Conservation (phyloP, 1,140 invertebrate genomes). For the Arion vulgaris region DNA sequence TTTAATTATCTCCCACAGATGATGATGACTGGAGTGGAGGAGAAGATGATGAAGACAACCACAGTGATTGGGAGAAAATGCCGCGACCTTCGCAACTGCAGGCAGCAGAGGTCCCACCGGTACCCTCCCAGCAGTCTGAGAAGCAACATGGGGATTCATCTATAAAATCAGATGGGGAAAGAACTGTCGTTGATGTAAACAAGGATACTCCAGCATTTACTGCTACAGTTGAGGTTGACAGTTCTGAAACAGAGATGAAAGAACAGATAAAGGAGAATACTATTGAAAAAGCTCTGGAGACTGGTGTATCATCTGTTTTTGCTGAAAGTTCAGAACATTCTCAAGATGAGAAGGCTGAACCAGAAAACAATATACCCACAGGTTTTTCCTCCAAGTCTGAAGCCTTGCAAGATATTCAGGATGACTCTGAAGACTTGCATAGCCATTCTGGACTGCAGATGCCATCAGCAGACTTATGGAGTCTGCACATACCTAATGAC, state of each 20-base stretch:
- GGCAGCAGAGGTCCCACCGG: not conserved
- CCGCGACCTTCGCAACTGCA: slow-evolving; percentile 25
- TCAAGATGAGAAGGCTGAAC: not conserved
- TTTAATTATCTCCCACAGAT: slow-evolving; percentile 7
- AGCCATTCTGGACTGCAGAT: not conserved
- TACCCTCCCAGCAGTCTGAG: not conserved
- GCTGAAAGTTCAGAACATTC: not conserved
- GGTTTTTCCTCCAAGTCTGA: not conserved
- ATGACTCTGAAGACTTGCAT: not conserved
- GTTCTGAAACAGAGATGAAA: not conserved
- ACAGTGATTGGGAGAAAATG: slow-evolving; percentile 47
- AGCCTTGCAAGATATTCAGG: not conserved
- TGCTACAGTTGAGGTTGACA: not conserved
- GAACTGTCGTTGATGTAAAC: too few species aligned
- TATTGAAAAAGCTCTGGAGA: not conserved
- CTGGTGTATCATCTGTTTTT: not conserved
- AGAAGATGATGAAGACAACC: slow-evolving; percentile 43
- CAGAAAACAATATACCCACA: not conserved
- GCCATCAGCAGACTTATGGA: slow-evolving; percentile 4
- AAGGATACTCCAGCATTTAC: not conserved
- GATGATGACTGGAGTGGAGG: slow-evolving; percentile 53
- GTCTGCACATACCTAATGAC: slow-evolving; percentile 29
- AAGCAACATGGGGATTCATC: not conserved
- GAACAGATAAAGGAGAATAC: not conserved
- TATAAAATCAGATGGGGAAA: not conserved